Evolutionary conservation across 2,113 vertebrate genomes (phyloP), one percentile per base, ranked within the genome.

Genomic region (Apaloderma vittatum): DNA sequence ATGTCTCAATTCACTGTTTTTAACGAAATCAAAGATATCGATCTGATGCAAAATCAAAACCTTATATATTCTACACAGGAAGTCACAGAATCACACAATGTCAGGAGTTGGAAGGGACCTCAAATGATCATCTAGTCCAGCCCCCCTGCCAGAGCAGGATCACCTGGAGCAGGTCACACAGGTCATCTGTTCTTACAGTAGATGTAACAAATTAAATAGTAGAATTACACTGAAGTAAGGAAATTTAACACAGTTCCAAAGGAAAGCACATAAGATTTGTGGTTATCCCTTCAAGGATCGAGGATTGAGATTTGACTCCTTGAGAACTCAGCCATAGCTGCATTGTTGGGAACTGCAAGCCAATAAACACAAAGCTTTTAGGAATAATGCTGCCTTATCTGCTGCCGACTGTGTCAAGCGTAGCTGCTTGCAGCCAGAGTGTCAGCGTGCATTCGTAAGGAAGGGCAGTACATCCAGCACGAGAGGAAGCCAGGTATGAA

Each of bases 271-370:
- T 21, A 80, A 0, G 2, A 88, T 30, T 80, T 71, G 16, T 26
- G 46, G 36, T 32, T 77, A 62, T 29, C 26, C 48, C 49, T 81
- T 81, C 52, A 78, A 36, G 7, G 45, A 61, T 0, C 46, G 18
- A 91, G 29, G 36, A 54, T 0, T n/a, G 37, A 79, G 45, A 86
- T 73, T 49, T 24, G 21, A 82, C 71, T 62, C 52, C n/a, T 37
- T 72, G 48, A 89, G 94, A 87, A 61, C 30, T 63, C 77, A 82
- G 54, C 22, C 43, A 70, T 12, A 92, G 63, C 43, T 86, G 43
- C 32, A 45, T 12, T 88, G 49, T 26, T 70, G 37, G 70, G 75
- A 79, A 77, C 51, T 67, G 26, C 49, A 70, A n/a, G 40, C 22
- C 55, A 88, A 19, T 7, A 30, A 67, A 77, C 32, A 88, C 32